Base-by-base conservation (phyloP, 2,888 invertebrate species). In the Dasysyrphus tricinctus region DNA sequence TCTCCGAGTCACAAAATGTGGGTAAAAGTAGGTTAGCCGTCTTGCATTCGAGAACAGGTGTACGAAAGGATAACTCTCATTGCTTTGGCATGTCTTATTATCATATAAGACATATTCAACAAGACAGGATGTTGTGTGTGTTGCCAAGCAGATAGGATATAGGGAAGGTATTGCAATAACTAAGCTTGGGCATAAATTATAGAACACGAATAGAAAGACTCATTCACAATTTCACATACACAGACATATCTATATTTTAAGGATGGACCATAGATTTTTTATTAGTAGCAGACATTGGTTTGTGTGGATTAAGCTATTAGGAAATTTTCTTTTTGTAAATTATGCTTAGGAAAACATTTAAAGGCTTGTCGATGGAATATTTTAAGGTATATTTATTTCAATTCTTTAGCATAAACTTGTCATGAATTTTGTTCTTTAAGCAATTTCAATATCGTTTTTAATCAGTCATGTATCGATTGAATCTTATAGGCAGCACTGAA, bases 121-220 rank as follows among this genome's bases (percentile, higher is more conserved):
- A 61, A 74, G 61, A 61, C 39, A 24, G 51, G 74, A 70, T 69
- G 69, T 19, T 69, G 69, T 19, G 74, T 75, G 49, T 79, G 74
- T 69, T 63, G 16, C 54, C 67, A 24, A 29, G 34, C 61, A 79
- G 82, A 83, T 83, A 82, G 67, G 47, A 29, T 37, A 12, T n/a
- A 32, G 57, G 29, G 32, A 24, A 24, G 24, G 24, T 78, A 72
- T 72, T 65, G 59, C 67, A 19, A 67, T 61, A 37, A 32, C 32
- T 19, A 63, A 73, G 74, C 59, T 83, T 79, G 57, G 79, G 79
- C 54, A 69, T 79, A 79, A 83, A 70, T 83, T 83, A 83, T 83
- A 14, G 32, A 67, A 32, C 51, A 51, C 11, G 24, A 42, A 24
- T 12, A 69, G 11, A 39, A 37, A 51, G 24, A 54, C 51, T 37